Evolutionary conservation across 2,113 vertebrate genomes (phyloP), one percentile per base, ranked within the genome.

Genomic region (Pelodiscus sinensis): DNA sequence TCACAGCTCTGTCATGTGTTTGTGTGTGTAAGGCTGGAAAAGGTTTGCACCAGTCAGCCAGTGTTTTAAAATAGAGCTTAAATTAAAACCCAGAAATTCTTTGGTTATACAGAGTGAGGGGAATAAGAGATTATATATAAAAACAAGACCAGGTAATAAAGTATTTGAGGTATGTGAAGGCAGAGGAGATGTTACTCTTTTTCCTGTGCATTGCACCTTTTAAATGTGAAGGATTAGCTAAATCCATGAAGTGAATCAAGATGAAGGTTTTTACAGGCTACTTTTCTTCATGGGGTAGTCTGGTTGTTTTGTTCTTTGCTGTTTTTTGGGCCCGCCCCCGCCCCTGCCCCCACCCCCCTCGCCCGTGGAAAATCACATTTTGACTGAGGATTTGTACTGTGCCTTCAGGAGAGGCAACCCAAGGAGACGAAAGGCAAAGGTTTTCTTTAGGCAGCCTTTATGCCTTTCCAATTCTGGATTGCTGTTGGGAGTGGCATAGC

Each of bases 61-160:
- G 38, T 0, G 0, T 84, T 88, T 92, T 90, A 85, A 94, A 78
- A 84, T 54, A 50, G 81, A 84, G 81, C 27, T 83, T 86, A 79
- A 95, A 93, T 81, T 85, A 79, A 95, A 94, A 89, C 82, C 4
- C 55, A 90, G 71, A 31, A 90, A 92, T 82, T 81, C n/a, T 75
- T 44, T 44, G 44, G 44, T 44, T 44, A 44, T 44, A 24, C 18
- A 92, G 82, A 92, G 87, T 90, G 93, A 15, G 84, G 11, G 79
- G 81, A 89, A 78, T 18, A 88, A 38, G 87, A n/a, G 75, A 57
- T 75, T 52, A 71, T 94, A 93, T 91, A 57, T 75, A 86, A 57
- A 87, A 68, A 68, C 29, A 68, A 35, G 65, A 68, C n/a, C 65
- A 68, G 16, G 31, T 6, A 65, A 31, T 65, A 16, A 65, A 31